Conservation (phyloP, 2,797 vertebrate species). For the Chromobotia macracanthus region DNA sequence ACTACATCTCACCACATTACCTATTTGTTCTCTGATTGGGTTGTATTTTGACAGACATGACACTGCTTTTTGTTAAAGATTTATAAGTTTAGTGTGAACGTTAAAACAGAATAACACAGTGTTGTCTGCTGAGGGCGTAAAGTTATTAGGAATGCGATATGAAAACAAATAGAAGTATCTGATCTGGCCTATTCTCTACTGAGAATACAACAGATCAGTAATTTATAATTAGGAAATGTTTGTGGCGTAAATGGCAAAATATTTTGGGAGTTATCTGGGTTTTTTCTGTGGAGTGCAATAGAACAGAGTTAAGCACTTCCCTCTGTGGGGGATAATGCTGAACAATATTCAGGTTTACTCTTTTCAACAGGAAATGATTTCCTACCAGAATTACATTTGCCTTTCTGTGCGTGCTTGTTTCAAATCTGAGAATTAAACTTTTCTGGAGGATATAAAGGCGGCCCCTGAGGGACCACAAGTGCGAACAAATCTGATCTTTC, state of each 20-base stretch:
- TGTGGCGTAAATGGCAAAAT: conserved; percentile 69
- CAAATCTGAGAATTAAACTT: not conserved
- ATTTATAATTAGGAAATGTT: conserved; percentile 49
- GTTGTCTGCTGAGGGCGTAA: not conserved
- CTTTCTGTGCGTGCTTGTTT: not conserved
- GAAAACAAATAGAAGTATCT: not conserved
- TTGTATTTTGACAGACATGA: too few species aligned
- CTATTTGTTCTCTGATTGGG: too few species aligned
- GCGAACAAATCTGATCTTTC: not conserved
- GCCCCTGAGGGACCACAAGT: not conserved
- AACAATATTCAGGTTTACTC: conserved; percentile 10
- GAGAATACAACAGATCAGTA: conserved; percentile 8
- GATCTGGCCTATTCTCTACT: not conserved
- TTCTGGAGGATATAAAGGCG: not conserved
- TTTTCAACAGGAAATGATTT: not conserved
- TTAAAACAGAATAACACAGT: not conserved
- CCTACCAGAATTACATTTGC: not conserved
- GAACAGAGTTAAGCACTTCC: conserved; percentile 35
- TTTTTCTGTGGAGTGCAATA: conserved; percentile 63
- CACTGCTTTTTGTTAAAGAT: not conserved
- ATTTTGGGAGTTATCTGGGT: conserved; percentile 51
- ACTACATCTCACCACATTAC: too few species aligned
- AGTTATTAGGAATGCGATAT: not conserved
- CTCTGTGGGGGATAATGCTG: conserved; percentile 18
- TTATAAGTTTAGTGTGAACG: not conserved